A percentile compares a stretch with the other conserved stretches of the same genome.
phyloP scores from a whole-genome alignment of 1,140 invertebrate species.

The Nasonia giraulti region DNA sequence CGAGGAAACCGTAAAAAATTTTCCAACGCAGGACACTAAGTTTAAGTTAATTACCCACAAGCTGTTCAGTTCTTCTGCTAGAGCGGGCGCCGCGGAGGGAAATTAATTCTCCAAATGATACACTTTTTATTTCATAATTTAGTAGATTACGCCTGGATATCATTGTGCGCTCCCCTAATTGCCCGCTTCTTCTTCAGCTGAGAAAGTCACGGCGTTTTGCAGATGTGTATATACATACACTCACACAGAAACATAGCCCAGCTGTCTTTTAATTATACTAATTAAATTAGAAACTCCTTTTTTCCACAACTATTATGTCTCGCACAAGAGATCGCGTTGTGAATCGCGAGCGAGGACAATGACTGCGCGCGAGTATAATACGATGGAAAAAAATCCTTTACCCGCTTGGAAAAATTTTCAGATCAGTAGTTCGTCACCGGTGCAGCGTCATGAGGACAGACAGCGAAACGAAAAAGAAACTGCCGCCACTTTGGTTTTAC shows the following conservation, averaged over 20 bases:
- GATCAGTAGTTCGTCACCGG: background rate
- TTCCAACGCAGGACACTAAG: background rate
- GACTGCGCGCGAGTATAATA: background rate
- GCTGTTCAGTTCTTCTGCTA: background rate
- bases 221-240: background rate
- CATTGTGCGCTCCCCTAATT: background rate
- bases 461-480: background rate
- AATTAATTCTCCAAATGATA: background rate
- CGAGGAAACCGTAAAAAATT: background rate
- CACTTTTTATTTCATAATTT: background rate
- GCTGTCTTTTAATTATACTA: constrained; percentile 27
- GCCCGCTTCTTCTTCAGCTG: background rate
- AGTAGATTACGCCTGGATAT: background rate
- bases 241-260: background rate
- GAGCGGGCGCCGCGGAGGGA: background rate
- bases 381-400: background rate
- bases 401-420: background rate
- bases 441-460: background rate
- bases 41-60: background rate
- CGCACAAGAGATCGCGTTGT: no score
- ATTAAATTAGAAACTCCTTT: constrained; percentile 30
- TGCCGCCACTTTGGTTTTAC: background rate
- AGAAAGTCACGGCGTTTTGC: background rate
- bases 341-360: background rate
- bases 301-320: background rate